phyloP scores from a whole-genome alignment of 2,888 invertebrate species.

The Chrysopilus asiliformis region DNA sequence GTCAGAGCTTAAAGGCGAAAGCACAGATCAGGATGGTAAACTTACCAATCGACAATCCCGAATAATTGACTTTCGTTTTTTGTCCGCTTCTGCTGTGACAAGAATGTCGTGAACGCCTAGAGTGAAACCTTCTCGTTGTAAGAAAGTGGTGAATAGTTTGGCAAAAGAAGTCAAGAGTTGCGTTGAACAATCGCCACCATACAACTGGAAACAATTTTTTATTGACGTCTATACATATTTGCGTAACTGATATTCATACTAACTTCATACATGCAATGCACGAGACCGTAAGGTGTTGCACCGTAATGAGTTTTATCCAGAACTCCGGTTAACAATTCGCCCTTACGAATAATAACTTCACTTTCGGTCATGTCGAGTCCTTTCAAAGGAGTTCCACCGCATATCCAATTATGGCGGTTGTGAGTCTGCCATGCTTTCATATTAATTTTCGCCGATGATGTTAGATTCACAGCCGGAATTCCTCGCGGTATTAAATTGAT shows the following conservation, averaged over 20 bases:
- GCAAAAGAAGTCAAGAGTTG: constrained; percentile 78
- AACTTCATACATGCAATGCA: constrained; percentile 87
- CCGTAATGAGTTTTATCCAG: constrained; percentile 96
- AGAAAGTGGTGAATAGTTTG: constrained; percentile 77
- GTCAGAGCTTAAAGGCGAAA: no score
- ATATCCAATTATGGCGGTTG: constrained; percentile 44
- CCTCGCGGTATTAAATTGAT: constrained; percentile 71
- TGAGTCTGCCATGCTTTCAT: constrained; percentile 37
- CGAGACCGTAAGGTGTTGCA: constrained; percentile 83
- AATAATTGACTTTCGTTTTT: constrained; percentile 55
- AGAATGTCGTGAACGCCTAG: constrained; percentile 92
- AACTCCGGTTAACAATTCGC: constrained; percentile 81
- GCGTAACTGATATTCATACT: no score
- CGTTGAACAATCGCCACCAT: constrained; percentile 77
- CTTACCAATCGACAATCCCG: constrained; percentile 43
- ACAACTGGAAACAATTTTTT: constrained; percentile 53
- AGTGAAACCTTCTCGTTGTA: constrained; percentile 88
- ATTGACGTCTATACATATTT: constrained; percentile 30
- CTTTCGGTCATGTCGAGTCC: constrained; percentile 70
- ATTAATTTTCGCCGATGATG: constrained; percentile 56
- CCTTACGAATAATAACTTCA: constrained; percentile 74
- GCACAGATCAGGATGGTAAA: no score
- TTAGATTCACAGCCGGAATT: constrained; percentile 51
- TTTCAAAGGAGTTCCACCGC: constrained; percentile 49
- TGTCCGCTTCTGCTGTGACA: constrained; percentile 58